A percentile compares a stretch with the other conserved stretches of the same genome.
phyloP scores from a whole-genome alignment of 2,888 invertebrate genomes.

The Lumbricus terrestris region DNA sequence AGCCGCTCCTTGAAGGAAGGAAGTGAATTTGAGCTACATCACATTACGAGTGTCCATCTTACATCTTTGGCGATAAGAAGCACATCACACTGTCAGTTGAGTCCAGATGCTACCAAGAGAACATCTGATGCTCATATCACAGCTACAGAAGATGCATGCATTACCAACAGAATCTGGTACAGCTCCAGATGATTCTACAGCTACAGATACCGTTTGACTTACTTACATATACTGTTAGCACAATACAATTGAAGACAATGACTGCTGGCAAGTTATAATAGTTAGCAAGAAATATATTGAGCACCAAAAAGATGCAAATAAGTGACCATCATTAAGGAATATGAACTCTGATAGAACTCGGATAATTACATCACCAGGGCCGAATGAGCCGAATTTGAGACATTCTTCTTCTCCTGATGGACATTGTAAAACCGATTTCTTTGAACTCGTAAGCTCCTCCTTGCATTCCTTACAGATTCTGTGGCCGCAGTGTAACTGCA shows the following conservation, averaged over 20 bases:
- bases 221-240: background rate
- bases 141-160: background rate
- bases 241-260: background rate
- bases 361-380: background rate
- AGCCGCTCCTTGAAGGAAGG: too few species aligned
- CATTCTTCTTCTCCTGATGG: background rate
- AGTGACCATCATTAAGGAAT: background rate
- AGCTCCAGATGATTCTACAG: background rate
- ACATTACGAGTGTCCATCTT: background rate
- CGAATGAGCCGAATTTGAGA: background rate
- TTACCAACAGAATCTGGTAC: background rate
- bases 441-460: background rate
- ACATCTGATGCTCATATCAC: background rate
- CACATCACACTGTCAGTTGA: background rate
- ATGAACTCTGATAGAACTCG: background rate
- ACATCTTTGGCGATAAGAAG: background rate
- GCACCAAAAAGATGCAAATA: background rate
- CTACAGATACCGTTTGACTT: background rate
- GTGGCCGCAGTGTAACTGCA: conserved; percentile 26
- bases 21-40: too few species aligned
- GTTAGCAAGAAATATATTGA: background rate
- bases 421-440: background rate
- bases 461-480: conserved; percentile 24
- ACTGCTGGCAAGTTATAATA: background rate
- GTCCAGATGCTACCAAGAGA: background rate